Base-by-base conservation (phyloP, 2,113 vertebrate species). In the Agapornis roseicollis region DNA sequence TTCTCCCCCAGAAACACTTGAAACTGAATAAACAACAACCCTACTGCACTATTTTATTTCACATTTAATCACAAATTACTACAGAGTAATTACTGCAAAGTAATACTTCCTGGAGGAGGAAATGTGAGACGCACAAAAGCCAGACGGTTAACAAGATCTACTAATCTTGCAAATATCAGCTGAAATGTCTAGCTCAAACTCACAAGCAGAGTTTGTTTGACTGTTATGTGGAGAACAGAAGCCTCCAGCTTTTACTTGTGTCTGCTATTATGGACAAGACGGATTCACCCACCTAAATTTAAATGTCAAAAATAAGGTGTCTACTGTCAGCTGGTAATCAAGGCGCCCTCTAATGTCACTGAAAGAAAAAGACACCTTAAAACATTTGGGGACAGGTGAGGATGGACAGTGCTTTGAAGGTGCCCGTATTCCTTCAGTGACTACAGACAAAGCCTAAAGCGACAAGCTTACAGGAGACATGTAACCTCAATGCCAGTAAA, bases 21-120 rank as follows among this genome's bases (percentile, higher is more conserved):
- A 94, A 89, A 71, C 39, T 61, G 37, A 87, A 94, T 53, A 89
- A 91, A 89, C 49, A 96, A 83, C 53, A 84, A 65, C 68, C 15
- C 41, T 72, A 53, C 66, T 25, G 39, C 70, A 74, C 8, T 49
- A 44, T 49, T 79, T 79, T 68, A 81, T 85, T 95, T 85, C 89
- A 31, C 27, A 76, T 84, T 91, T 81, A 82, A 79, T 78, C 2
- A 74, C 47, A 65, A 89, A 80, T 89, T 85, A 91, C 29, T 85
- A 50, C 50, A 65, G 53, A 85, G 49, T 47, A 47, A 47, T 47
- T 19, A n/a, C 73, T 95, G 69, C 46, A 63, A 90, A 88, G 63
- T 29, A 92, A 3, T 53, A 71, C 29, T 92, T 90, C 64, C 64
- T 74, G 49, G 35, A 72, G 65, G 22, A 92, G 44, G 58, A 96